Base-by-base conservation (phyloP, 2,113 vertebrate species). In the Hydropotes inermis region DNA sequence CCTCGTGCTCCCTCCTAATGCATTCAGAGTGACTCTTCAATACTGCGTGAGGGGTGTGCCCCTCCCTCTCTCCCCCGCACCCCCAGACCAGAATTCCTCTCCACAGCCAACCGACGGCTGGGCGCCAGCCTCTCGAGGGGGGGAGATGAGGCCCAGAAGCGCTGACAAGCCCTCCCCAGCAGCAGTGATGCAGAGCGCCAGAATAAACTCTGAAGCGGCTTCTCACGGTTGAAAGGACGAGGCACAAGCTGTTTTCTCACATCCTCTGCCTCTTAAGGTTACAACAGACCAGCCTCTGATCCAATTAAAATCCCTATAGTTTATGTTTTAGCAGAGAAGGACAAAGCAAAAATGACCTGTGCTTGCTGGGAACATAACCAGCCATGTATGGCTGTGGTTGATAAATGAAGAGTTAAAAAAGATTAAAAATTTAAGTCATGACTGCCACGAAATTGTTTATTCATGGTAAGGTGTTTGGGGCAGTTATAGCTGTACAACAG, bases 351-450 rank as follows among this genome's bases (percentile, higher is more conserved):
- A 14, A 64, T 89, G 90, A 97, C 95, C 88, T 89, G 61, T 76
- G 47, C 85, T 96, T 33, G 74, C 89, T 52, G 36, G n/a, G 50
- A 7, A 92, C 89, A 92, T 67, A 87, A 83, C 70, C 95, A 93
- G 81, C 76, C 67, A 79, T n/a, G 79, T 36, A 67, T 4, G 1
- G 92, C 64, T 82, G 39, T 94, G 74, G 70, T 13, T 79, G 87
- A 97, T 96, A 96, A 97, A 97, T 90, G 96, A 98, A 98, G 98
- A 97, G 98, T 97, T 98, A 98, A 98, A 98, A 97, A 96, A 97
- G 76, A 98, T 85, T 6, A 92, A 95, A 96, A 88, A 90, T 96
- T 82, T 81, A 92, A 98, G 94, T 50, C 43, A 58, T 14, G 88
- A 98, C 28, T 96, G 96, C 95, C 97, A 84, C 6, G 1, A 94